Conservation (phyloP, 1,140 invertebrate species). For the Trichonephila clavipes region DNA sequence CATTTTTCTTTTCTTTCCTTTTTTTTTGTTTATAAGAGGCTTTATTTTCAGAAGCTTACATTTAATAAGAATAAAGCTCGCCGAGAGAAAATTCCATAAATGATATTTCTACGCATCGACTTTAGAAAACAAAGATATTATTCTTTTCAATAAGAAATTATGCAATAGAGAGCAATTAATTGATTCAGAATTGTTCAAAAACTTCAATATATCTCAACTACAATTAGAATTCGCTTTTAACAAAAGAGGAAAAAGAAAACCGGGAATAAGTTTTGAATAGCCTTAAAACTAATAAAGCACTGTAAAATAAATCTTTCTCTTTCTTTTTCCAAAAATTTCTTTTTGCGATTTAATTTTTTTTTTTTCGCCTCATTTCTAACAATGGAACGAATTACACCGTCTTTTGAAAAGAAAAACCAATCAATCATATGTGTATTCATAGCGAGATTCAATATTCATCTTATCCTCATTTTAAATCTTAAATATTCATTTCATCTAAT, state of each 20-base stretch:
- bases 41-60: too few species aligned
- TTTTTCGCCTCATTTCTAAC: neutral
- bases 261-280: neutral
- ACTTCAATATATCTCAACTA: neutral
- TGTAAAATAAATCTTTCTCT: neutral
- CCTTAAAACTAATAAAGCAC: neutral
- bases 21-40: too few species aligned
- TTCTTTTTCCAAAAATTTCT: neutral
- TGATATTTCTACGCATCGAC: too few species aligned
- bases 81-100: too few species aligned
- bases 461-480: neutral
- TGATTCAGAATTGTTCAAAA: too few species aligned
- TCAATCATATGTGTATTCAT: slow-evolving; percentile 8
- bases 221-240: neutral
- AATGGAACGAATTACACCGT: neutral
- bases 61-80: too few species aligned
- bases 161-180: too few species aligned
- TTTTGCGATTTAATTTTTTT: neutral
- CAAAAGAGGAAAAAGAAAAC: neutral
- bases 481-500: slow-evolving; percentile 18
- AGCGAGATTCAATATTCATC: neutral
- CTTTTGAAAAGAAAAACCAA: neutral
- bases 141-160: too few species aligned
- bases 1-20: too few species aligned
- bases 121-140: too few species aligned